Evolutionary conservation across 2,113 vertebrate species (phyloP), one percentile per base, ranked within the genome.

Genomic region (Pao palembangensis): DNA sequence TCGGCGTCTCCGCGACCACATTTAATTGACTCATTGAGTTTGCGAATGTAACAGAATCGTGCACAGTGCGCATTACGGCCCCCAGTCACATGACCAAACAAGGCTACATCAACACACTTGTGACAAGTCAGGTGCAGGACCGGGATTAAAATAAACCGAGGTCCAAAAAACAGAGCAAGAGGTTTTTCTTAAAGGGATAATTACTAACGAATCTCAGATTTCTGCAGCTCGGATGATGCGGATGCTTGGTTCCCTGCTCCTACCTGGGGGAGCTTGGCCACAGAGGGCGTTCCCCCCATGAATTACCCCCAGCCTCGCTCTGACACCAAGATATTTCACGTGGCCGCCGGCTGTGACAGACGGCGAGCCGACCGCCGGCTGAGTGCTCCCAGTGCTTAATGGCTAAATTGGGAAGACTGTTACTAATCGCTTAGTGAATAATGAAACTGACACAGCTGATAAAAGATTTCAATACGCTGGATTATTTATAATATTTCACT

Each of bases 401-500:
- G 89, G 88, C 90, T 89, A 90, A 89, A 90, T 85, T 93, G 90
- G 91, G 80, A 87, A 85, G 89, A 91, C 91, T 85, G 91, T 89
- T 90, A 85, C 92, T 93, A 91, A 95, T 93, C 89, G 75, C 87
- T 92, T 88, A 92, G 68, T 93, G 93, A 96, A 93, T 93, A 93
- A 96, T 96, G 94, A 89, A 94, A 92, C 91, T 92, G 94, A 92
- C 94, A 94, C 90, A 92, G 88, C 92, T 91, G 94, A 94, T 95
- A 93, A 95, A 94, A 95, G 93, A 92, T 91, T 96, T 94, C 94
- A 93, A 93, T 93, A 92, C 76, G 65, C 80, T 90, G 79, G 88
- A 91, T 92, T 94, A 96, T 93, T 90, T 89, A 95, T 94, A 87
- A 88, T 85, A 93, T 91, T 93, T 91, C 93, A 93, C 92, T 93